These are phyloP conservation scores for Phalacrocorax carbo DNA, from an alignment of 2,113 vertebrate genomes.

Conservation along the genomic window DNA sequence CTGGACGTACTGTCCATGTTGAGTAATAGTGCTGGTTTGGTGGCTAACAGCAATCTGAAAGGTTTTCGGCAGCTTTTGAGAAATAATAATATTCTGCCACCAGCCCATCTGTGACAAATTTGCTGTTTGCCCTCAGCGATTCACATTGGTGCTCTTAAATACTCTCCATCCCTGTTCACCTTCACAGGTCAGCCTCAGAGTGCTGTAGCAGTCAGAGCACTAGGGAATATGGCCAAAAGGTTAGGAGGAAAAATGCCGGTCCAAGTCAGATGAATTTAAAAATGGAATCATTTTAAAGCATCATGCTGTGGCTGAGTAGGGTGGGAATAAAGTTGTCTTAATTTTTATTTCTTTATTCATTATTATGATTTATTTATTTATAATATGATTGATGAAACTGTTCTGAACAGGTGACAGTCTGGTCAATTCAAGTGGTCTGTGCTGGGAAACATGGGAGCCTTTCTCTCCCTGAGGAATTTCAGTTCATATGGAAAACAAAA, in stretches of 20 bases:
- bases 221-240: not conserved
- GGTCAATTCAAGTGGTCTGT: fast-evolving
- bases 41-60: not conserved
- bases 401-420: not conserved
- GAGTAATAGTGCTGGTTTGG: not conserved
- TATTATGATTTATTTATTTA: not conserved
- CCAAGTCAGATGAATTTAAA: not conserved
- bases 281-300: not conserved
- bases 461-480: not conserved
- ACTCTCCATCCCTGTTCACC: not conserved
- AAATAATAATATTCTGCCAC: not conserved
- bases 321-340: not conserved
- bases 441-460: not conserved
- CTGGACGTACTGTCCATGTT: not conserved
- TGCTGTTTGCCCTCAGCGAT: not conserved
- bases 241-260: not conserved
- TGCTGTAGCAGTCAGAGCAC: not conserved
- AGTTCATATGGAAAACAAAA: not conserved
- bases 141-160: not conserved
- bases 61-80: not conserved
- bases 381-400: not conserved
- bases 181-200: not conserved
- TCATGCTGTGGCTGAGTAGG: not conserved
- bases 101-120: not conserved
- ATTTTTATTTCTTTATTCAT: not conserved